Evolutionary conservation across 2,888 invertebrate genomes (phyloP).

Genomic region (Cecidostiba fungosa): DNA sequence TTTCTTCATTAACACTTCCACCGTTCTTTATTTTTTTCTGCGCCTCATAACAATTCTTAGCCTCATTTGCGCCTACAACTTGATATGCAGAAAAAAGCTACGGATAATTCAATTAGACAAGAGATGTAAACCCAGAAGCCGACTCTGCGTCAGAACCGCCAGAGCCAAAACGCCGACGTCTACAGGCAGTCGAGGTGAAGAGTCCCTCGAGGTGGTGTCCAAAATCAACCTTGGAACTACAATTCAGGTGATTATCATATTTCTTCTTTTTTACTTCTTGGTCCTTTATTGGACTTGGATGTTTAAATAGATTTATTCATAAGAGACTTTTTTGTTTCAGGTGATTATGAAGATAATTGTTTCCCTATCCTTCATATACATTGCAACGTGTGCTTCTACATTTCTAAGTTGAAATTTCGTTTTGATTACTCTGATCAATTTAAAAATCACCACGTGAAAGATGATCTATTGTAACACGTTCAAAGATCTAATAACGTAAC

Average conservation of each 20-base stretch:
- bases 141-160: background rate
- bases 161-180: background rate
- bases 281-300: too few species aligned
- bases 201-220: background rate
- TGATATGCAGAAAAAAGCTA: background rate
- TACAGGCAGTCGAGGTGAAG: background rate
- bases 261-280: background rate
- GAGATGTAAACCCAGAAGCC: background rate
- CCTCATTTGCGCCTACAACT: background rate
- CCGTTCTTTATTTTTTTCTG: background rate
- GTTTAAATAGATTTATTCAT: too few species aligned
- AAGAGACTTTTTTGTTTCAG: background rate
- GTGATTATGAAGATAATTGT: background rate
- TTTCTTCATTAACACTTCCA: background rate
- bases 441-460: background rate
- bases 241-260: background rate
- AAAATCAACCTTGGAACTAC: background rate
- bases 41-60: background rate
- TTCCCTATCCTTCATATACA: background rate
- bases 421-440: background rate
- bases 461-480: background rate
- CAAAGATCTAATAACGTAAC: background rate
- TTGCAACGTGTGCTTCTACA: too few species aligned
- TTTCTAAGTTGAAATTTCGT: too few species aligned
- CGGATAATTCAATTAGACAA: background rate